phyloP scores from a whole-genome alignment of 2,888 invertebrate species.

The Anarsia innoxiella region DNA sequence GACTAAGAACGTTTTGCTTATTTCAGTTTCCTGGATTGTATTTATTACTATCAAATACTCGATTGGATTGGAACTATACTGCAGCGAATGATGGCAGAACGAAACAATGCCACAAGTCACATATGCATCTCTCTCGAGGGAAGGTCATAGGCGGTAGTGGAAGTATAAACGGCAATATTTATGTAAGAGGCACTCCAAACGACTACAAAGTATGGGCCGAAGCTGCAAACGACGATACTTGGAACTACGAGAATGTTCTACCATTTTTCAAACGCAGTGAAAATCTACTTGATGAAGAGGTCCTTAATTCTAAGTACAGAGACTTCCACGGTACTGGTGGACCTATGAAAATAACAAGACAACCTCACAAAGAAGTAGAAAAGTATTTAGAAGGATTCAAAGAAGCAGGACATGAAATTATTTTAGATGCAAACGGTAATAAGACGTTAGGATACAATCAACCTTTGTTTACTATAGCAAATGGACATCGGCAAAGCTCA shows the following conservation, averaged over 20 bases:
- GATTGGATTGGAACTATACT: slow-evolving; percentile 1
- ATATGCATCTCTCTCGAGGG: neutral
- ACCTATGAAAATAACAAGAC: slow-evolving; percentile 21
- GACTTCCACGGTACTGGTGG: slow-evolving; percentile 24
- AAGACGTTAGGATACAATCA: neutral
- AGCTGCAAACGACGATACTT: slow-evolving; percentile 22
- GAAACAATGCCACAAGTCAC: neutral
- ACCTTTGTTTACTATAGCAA: neutral
- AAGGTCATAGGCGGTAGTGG: slow-evolving; percentile 36
- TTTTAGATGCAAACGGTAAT: slow-evolving; percentile 28
- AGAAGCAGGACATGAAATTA: slow-evolving; percentile 43
- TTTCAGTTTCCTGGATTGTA: neutral
- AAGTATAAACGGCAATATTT: slow-evolving; percentile 25
- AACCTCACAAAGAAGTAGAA: slow-evolving; percentile 14
- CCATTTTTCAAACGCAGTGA: slow-evolving; percentile 35
- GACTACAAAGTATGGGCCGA: slow-evolving; percentile 29
- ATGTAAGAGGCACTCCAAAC: slow-evolving; percentile 26
- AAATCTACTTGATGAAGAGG: slow-evolving; percentile 19
- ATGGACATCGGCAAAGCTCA: neutral
- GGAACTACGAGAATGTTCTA: slow-evolving; percentile 28
- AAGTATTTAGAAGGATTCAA: slow-evolving; percentile 37
- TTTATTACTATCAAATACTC: neutral
- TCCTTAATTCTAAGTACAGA: slow-evolving; percentile 19
- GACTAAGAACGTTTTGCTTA: no score
- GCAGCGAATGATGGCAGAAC: neutral